These are phyloP conservation scores for Sesamia nonagrioides DNA, from an alignment of 1,140 invertebrate genomes.

Conservation along the genomic window DNA sequence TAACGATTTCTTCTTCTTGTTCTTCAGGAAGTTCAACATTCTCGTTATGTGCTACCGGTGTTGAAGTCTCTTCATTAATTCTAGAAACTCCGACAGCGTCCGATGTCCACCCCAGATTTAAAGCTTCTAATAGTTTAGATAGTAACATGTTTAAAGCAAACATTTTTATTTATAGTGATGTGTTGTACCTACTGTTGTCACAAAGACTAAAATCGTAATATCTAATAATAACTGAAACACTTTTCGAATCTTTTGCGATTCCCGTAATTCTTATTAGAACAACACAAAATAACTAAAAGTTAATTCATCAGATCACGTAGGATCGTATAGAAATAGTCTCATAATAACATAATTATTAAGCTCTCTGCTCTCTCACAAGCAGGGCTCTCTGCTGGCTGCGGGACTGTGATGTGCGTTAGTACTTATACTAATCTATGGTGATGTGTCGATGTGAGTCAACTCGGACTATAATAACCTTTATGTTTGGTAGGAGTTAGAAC, in stretches of 20 bases:
- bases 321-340: too few species aligned
- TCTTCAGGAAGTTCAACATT: slow-evolving; percentile 56
- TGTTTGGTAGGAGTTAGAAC: too few species aligned
- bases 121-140: slow-evolving; percentile 67
- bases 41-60: slow-evolving; percentile 51
- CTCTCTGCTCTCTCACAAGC: too few species aligned
- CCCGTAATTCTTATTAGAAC: not conserved
- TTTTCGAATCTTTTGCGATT: not conserved
- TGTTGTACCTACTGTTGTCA: not conserved
- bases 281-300: too few species aligned
- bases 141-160: slow-evolving; percentile 5
- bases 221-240: not conserved
- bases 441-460: too few species aligned
- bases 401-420: too few species aligned
- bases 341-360: too few species aligned
- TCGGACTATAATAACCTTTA: too few species aligned
- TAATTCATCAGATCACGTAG: too few species aligned
- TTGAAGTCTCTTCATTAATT: slow-evolving; percentile 42
- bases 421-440: too few species aligned
- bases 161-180: not conserved
- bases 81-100: slow-evolving; percentile 75
- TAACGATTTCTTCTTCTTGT: slow-evolving; percentile 65
- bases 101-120: slow-evolving; percentile 71
- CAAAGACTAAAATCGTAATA: not conserved
- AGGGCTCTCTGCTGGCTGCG: too few species aligned